phyloP scores from a whole-genome alignment of 2,797 vertebrate genomes.

The Clarias pachynema region DNA sequence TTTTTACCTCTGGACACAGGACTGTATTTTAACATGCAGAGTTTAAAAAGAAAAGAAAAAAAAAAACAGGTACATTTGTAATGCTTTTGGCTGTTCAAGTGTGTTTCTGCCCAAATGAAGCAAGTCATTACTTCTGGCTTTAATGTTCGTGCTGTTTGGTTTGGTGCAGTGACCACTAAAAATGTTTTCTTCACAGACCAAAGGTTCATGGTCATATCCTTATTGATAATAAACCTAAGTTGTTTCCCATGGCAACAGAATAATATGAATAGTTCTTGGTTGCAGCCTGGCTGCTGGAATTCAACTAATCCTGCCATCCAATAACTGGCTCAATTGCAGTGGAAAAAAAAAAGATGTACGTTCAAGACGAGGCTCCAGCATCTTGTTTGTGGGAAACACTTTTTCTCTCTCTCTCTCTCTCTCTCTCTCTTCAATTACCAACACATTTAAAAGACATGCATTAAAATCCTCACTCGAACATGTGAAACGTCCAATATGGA shows the following conservation, averaged over 20 bases:
- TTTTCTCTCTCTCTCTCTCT: neutral
- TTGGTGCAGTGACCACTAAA: neutral
- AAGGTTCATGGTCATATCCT: neutral
- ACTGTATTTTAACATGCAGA: neutral
- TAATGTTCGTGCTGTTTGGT: neutral
- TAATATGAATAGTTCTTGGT: neutral
- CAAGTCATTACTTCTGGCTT: neutral
- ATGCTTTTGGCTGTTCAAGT: neutral
- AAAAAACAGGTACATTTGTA: neutral
- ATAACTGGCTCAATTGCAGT: neutral
- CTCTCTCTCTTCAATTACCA: neutral
- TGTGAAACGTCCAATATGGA: constrained; percentile 8
- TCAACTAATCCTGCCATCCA: constrained; percentile 1
- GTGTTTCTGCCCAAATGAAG: neutral
- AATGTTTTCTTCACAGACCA: neutral
- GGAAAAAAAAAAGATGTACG: neutral
- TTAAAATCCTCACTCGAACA: neutral
- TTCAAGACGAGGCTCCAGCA: neutral
- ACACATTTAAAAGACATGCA: neutral
- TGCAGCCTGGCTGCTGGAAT: constrained; percentile 1
- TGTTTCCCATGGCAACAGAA: neutral
- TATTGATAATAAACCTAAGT: neutral
- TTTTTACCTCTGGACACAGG: neutral
- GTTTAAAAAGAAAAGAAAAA: too few species aligned
- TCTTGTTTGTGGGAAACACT: constrained; percentile 16